Evolutionary conservation across 2,888 invertebrate species (phyloP), one percentile per base, ranked within the genome.

Genomic region (Byasa hedistus): DNA sequence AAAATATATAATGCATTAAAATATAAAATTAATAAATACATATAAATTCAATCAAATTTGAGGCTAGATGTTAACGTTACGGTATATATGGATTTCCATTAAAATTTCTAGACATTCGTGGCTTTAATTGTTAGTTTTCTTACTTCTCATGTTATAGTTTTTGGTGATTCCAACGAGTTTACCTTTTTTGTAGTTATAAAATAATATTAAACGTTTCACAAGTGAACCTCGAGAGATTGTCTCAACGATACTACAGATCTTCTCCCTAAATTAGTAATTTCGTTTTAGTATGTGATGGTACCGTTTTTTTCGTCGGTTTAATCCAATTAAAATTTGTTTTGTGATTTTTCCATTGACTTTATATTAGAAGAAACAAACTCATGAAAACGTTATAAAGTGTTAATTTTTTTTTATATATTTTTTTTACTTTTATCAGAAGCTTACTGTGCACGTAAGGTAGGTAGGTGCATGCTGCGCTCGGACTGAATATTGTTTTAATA

Each of bases 401-500:
- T 55, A 23, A 61, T 23, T 36, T 32, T 44, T n/a, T 32, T 56
- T 12, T 39, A 8, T 52, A 36, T 58, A n/a, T 27, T 36, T 23
- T 52, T 23, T 57, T 59, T 57, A 63, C 57, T 54, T 61, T 60
- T 65, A 69, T 67, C 61, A 63, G 57, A 59, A 63, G 61, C 63
- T 57, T 52, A 44, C 17, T 44, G 65, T 58, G 61, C 65, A 61
- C 4, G 17, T 44, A 17, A n/a, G n/a, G n/a, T n/a, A 44, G 1
- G 12, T 44, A 44, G 17, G 17, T 44, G 44, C 15, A 44, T 17
- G 3, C 44, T 44, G 44, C 44, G 44, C 17, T 69, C 63, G 74
- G 86, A 86, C 87, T 87, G 87, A 87, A 80, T 83, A 84, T 78
- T 83, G 84, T 78, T 79, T 82, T 71, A 73, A 81, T 78, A 69